These are phyloP conservation scores for Zosterops japonicus DNA, from an alignment of 2,113 vertebrate species.

Conservation along the genomic window DNA sequence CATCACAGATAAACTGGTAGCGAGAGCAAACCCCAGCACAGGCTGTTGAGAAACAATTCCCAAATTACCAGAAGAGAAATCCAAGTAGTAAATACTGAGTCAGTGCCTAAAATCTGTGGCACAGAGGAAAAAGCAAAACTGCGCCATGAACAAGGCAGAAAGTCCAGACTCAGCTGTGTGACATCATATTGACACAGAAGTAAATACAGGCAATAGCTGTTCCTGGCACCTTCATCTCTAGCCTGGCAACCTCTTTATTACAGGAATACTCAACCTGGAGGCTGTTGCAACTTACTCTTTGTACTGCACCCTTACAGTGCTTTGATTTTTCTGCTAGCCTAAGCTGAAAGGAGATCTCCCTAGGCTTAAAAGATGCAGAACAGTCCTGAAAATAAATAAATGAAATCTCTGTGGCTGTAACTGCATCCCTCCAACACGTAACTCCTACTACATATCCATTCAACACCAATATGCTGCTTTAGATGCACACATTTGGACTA, in stretches of 20 bases:
- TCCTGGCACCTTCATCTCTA: neutral
- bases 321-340: neutral
- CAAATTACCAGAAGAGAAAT: conserved; percentile 15
- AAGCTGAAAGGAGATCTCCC: neutral
- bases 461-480: neutral
- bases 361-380: neutral
- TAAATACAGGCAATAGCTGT: neutral
- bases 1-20: conserved; percentile 93
- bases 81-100: neutral
- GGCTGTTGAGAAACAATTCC: conserved; percentile 69
- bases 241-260: neutral
- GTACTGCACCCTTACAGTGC: neutral
- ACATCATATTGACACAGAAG: neutral
- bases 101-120: neutral
- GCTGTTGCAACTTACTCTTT: neutral
- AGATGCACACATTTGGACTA: neutral
- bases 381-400: neutral
- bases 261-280: neutral
- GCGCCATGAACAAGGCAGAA: neutral
- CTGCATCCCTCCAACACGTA: neutral
- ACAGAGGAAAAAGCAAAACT: neutral
- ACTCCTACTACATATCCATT: neutral
- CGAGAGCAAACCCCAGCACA: conserved; percentile 85
- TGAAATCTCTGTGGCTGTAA: neutral
- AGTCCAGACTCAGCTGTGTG: neutral